A percentile compares a stretch with the other conserved stretches of the same genome.
These are phyloP conservation scores for Drosophila demipolita DNA, from an alignment of 2,888 invertebrate genomes.

Conservation along the genomic window DNA sequence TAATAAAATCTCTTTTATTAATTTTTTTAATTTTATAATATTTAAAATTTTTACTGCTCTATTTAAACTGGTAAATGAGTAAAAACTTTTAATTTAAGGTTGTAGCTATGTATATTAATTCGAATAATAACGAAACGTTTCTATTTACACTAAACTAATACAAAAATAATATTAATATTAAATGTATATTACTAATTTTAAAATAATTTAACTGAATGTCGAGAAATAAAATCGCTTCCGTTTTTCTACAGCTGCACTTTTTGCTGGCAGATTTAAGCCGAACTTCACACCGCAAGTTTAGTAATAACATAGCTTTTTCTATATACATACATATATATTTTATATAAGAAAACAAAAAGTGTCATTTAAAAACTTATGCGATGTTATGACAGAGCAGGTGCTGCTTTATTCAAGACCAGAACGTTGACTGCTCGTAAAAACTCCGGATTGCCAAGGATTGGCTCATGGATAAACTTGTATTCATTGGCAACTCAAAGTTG, in stretches of 20 bases:
- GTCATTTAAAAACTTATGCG: slow-evolving; percentile 36
- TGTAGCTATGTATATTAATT: not conserved
- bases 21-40: not conserved
- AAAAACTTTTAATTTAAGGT: not conserved
- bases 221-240: not conserved
- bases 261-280: not conserved
- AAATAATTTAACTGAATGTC: not conserved
- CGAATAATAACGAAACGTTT: not conserved
- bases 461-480: slow-evolving; percentile 28
- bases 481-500: slow-evolving; percentile 34
- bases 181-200: not conserved
- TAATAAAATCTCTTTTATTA: not conserved
- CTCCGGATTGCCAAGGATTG: slow-evolving; percentile 45
- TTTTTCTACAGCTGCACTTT: not conserved
- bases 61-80: not conserved
- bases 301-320: not conserved
- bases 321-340: not conserved
- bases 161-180: not conserved
- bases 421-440: slow-evolving; percentile 43
- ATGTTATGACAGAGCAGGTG: slow-evolving; percentile 31
- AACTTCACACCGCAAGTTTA: not conserved
- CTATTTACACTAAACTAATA: not conserved
- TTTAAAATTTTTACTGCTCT: not conserved
- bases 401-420: slow-evolving; percentile 34
- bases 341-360: slow-evolving; percentile 8